Percentiles rank a stretch among this genome's conserved stretches.
These are phyloP conservation scores for Ips typographus DNA, from an alignment of 1,140 invertebrate species.

Conservation along the genomic window DNA sequence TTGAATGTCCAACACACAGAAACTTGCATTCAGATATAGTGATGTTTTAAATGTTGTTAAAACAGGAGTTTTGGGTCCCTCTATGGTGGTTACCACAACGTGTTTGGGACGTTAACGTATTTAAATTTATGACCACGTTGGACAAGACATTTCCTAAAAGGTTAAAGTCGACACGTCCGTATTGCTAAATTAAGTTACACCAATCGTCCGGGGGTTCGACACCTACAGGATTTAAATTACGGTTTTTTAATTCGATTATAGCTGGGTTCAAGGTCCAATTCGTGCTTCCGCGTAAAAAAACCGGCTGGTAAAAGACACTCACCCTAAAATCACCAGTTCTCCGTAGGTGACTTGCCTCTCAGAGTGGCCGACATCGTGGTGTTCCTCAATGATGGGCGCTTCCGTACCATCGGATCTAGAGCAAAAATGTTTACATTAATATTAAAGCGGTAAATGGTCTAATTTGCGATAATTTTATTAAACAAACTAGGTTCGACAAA, in stretches of 20 bases:
- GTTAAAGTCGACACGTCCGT: not conserved
- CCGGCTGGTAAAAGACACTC: slow-evolving; percentile 51
- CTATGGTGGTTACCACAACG: too few relatives aligned
- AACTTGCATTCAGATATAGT: too few relatives aligned
- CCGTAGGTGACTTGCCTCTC: slow-evolving; percentile 85
- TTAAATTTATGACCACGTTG: too few relatives aligned
- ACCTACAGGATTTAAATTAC: not conserved
- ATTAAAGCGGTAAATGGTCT: too few relatives aligned
- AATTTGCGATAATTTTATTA: too few relatives aligned
- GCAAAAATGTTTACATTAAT: slow-evolving; percentile 41
- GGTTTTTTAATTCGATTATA: not conserved
- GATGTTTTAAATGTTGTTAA: too few relatives aligned
- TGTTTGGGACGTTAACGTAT: too few relatives aligned
- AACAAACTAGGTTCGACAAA: too few relatives aligned
- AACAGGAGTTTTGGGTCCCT: too few relatives aligned
- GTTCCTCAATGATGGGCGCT: slow-evolving; percentile 67
- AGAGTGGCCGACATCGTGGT: slow-evolving; percentile 63
- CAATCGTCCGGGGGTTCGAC: not conserved
- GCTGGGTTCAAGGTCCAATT: not conserved
- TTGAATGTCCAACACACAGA: too few relatives aligned
- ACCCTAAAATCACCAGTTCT: slow-evolving; percentile 92
- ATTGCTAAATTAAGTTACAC: not conserved
- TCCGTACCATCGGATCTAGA: slow-evolving; percentile 71
- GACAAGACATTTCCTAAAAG: not conserved
- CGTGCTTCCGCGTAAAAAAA: too few relatives aligned